Evolutionary conservation across 2,888 invertebrate species (phyloP).

Genomic region (Phragmatobia fuliginosa): DNA sequence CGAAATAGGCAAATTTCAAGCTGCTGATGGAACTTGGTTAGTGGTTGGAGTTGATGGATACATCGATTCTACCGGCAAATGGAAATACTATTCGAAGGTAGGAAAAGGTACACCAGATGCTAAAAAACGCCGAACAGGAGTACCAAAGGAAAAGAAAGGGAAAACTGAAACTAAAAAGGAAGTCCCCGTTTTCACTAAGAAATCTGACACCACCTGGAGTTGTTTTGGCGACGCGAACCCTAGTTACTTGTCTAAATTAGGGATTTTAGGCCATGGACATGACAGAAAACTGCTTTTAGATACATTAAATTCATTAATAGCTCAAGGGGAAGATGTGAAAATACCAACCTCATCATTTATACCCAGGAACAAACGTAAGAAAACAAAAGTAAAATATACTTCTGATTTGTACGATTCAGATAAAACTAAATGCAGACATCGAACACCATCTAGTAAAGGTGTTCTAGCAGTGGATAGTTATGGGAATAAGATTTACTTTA

Average conservation of each 20-base stretch:
- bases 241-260: slow-evolving; percentile 69
- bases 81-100: slow-evolving; percentile 67
- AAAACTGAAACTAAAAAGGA: slow-evolving; percentile 50
- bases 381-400: slow-evolving; percentile 10
- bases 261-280: slow-evolving; percentile 78
- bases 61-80: slow-evolving; percentile 67
- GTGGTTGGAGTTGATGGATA: slow-evolving; percentile 78
- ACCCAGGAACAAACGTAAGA: slow-evolving; percentile 45
- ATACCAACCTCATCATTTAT: slow-evolving; percentile 64
- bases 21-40: slow-evolving; percentile 66
- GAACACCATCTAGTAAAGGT: slow-evolving; percentile 71
- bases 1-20: slow-evolving; percentile 74
- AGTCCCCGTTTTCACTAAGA: slow-evolving; percentile 35
- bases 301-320: slow-evolving; percentile 65
- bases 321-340: slow-evolving; percentile 66
- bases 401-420: slow-evolving; percentile 41
- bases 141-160: background rate
- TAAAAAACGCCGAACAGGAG: slow-evolving; percentile 20
- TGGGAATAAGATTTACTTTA: slow-evolving; percentile 75
- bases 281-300: slow-evolving; percentile 70
- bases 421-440: slow-evolving; percentile 66
- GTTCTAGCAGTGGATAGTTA: slow-evolving; percentile 66
- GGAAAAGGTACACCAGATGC: slow-evolving; percentile 29
- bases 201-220: slow-evolving; percentile 71
- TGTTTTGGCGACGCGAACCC: slow-evolving; percentile 77